These are phyloP conservation scores for Drosophila murphyi DNA, from an alignment of 1,140 invertebrate species.

Conservation along the genomic window DNA sequence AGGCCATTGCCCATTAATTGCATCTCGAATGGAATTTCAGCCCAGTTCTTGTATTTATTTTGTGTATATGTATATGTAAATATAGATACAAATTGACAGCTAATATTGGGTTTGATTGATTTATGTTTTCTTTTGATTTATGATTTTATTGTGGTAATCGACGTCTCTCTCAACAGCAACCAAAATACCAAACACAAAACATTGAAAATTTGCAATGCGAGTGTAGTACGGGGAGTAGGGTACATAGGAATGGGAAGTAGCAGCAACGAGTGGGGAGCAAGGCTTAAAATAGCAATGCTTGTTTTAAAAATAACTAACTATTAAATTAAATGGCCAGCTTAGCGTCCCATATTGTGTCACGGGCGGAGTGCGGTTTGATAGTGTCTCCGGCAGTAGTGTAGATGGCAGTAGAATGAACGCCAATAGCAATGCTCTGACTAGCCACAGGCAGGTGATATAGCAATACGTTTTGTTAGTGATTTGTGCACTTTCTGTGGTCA, in stretches of 20 bases:
- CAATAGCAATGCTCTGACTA: no score
- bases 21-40: constrained; percentile 25
- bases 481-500: background rate
- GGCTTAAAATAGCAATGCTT: constrained; percentile 23
- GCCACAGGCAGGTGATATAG: no score
- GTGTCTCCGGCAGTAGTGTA: no score
- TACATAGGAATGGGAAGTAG: background rate
- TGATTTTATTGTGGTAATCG: background rate
- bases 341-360: no score
- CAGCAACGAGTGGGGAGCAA: background rate
- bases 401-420: no score
- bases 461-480: no score
- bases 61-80: background rate
- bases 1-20: constrained; percentile 27
- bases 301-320: constrained; percentile 38
- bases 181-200: background rate
- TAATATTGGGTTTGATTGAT: constrained; percentile 11
- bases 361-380: constrained; percentile 3
- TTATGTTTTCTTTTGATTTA: background rate
- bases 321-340: background rate
- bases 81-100: constrained; percentile 4
- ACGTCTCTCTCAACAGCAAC: background rate
- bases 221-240: background rate
- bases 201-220: background rate
- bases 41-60: constrained; percentile 36